These are phyloP conservation scores for Lepidocolaptes lacrymiger DNA, from an alignment of 2,797 vertebrate species.

Conservation along the genomic window DNA sequence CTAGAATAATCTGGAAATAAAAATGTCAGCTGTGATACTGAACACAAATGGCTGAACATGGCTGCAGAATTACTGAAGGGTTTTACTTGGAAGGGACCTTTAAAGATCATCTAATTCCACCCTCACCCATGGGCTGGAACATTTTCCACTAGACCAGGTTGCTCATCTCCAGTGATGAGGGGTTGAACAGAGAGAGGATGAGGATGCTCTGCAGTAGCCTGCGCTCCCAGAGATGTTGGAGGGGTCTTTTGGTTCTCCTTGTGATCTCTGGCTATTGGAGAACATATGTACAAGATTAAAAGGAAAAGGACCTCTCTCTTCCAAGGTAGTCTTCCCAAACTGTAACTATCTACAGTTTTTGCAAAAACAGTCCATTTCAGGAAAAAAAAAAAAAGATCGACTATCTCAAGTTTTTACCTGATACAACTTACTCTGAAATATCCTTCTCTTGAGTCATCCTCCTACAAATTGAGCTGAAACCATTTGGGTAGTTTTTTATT, in stretches of 20 bases:
- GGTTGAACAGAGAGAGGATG: neutral
- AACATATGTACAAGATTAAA: neutral
- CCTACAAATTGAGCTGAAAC: neutral
- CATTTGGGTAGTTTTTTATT: neutral
- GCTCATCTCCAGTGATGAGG: neutral
- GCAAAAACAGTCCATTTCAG: neutral
- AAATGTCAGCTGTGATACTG: neutral
- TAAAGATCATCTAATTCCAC: neutral
- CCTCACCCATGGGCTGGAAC: rapidly evolving
- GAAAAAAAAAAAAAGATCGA: neutral
- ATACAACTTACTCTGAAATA: neutral
- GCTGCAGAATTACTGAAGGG: neutral
- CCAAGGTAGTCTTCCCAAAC: neutral
- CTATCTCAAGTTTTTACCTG: neutral
- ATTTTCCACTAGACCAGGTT: neutral
- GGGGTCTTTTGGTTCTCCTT: neutral
- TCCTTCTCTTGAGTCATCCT: neutral
- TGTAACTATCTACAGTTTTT: neutral
- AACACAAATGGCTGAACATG: neutral
- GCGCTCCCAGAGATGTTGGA: neutral
- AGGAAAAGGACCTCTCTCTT: neutral
- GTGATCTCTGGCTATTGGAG: neutral
- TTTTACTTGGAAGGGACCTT: neutral
- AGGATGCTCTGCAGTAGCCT: neutral
- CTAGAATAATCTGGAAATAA: neutral